phyloP scores from a whole-genome alignment of 2,888 invertebrate species.

The Pheosia gnoma region DNA sequence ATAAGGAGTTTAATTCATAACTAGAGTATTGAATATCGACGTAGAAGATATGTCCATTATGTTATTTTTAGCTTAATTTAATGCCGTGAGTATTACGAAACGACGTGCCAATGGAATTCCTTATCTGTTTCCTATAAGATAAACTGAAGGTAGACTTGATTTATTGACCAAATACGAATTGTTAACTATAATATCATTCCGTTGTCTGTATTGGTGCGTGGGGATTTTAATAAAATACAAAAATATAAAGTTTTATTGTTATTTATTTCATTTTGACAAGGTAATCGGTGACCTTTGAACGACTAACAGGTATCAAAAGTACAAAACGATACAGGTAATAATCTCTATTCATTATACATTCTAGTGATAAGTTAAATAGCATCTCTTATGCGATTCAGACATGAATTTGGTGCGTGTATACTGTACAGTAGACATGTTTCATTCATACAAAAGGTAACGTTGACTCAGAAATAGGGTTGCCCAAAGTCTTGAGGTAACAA shows the following conservation, averaged over 20 bases:
- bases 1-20: constrained; percentile 21
- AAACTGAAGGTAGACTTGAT: not conserved
- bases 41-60: constrained; percentile 5
- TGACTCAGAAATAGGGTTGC: constrained; percentile 34
- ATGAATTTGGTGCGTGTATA: constrained; percentile 68
- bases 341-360: constrained; percentile 72
- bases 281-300: constrained; percentile 82
- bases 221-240: constrained; percentile 42
- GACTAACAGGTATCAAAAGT: constrained; percentile 81
- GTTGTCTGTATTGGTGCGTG: not conserved
- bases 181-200: not conserved
- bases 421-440: constrained; percentile 24
- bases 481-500: too few species aligned
- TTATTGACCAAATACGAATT: not conserved
- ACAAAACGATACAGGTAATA: constrained; percentile 76
- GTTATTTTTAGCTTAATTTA: constrained; percentile 9
- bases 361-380: constrained; percentile 75
- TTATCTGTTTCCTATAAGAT: constrained; percentile 5
- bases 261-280: constrained; percentile 82
- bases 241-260: constrained; percentile 63
- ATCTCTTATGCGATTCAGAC: constrained; percentile 62
- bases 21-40: constrained; percentile 11
- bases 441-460: constrained; percentile 56
- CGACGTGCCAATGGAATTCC: constrained; percentile 2
- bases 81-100: not conserved